Conservation (phyloP, 1,140 invertebrate genomes). For the Arion vulgaris region DNA sequence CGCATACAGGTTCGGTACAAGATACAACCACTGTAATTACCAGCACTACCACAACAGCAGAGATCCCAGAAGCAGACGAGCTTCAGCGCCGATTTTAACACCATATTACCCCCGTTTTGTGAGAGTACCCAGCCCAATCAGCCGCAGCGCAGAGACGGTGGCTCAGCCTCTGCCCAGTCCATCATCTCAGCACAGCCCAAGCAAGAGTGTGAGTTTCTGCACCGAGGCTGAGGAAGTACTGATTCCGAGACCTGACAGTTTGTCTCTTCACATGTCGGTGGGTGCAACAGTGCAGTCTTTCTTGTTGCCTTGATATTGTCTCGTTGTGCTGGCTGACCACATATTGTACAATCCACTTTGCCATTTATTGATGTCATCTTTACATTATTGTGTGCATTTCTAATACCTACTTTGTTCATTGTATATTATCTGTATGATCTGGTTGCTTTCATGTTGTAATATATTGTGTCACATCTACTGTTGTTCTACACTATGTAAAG, state of each 20-base stretch:
- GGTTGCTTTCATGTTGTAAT: too few species aligned
- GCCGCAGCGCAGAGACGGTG: conserved; percentile 52
- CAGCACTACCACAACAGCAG: conserved; percentile 8
- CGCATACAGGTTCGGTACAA: conserved; percentile 40
- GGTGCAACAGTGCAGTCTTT: background rate
- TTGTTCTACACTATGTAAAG: too few species aligned
- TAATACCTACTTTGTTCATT: too few species aligned
- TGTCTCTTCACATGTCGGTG: conserved; percentile 40
- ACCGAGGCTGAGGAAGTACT: conserved; percentile 46
- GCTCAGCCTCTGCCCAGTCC: conserved; percentile 38
- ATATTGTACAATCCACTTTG: too few species aligned
- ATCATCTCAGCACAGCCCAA: conserved; percentile 32
- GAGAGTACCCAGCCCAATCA: conserved; percentile 41
- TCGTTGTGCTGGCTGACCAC: background rate
- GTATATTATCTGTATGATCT: too few species aligned
- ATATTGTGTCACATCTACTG: too few species aligned
- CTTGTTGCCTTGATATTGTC: background rate
- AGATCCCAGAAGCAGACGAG: conserved; percentile 33
- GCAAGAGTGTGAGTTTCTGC: conserved; percentile 52
- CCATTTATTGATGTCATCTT: too few species aligned
- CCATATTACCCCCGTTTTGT: conserved; percentile 33
- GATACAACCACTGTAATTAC: conserved; percentile 1
- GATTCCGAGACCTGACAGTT: conserved; percentile 43
- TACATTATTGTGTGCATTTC: too few species aligned
- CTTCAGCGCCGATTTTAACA: conserved; percentile 48